These are phyloP conservation scores for Formica selysi DNA, from an alignment of 1,140 invertebrate genomes.

Conservation along the genomic window DNA sequence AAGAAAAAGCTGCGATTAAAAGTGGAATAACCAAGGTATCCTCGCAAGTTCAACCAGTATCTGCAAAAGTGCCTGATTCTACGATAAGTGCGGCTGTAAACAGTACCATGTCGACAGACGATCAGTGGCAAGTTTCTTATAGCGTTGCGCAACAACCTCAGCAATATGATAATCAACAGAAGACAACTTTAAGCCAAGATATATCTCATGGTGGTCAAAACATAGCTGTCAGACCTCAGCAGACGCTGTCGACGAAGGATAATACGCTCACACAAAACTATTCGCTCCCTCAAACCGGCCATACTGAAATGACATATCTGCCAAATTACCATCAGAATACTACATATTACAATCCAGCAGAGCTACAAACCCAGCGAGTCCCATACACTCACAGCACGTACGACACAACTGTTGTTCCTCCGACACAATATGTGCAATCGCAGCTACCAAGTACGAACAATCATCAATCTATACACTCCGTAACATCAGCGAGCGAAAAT, in stretches of 20 bases:
- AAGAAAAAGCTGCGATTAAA: constrained; percentile 54
- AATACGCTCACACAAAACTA: constrained; percentile 63
- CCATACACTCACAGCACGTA: constrained; percentile 15
- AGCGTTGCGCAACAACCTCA: constrained; percentile 53
- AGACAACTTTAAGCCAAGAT: constrained; percentile 49
- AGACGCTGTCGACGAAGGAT: constrained; percentile 41
- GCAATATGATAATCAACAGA: constrained; percentile 62
- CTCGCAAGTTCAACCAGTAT: constrained; percentile 23
- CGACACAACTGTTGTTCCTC: constrained; percentile 19
- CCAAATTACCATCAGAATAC: constrained; percentile 41
- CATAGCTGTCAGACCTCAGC: constrained; percentile 21
- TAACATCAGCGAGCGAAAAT: constrained; percentile 51
- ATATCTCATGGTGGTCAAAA: constrained; percentile 18
- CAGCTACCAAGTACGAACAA: constrained; percentile 52
- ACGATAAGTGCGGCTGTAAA: constrained; percentile 1
- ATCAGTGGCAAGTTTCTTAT: constrained; percentile 43
- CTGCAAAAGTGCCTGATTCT: constrained; percentile 39
- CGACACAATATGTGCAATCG: constrained; percentile 62
- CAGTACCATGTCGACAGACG: constrained; percentile 13
- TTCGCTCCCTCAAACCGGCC: constrained; percentile 44
- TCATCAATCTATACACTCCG: constrained; percentile 53
- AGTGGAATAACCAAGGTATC: constrained; percentile 25
- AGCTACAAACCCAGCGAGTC: constrained; percentile 49
- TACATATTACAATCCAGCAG: constrained; percentile 65
- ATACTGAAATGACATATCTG: constrained; percentile 51